Conservation (phyloP, 2,113 vertebrate genomes). For the Lepisosteus osseus region DNA sequence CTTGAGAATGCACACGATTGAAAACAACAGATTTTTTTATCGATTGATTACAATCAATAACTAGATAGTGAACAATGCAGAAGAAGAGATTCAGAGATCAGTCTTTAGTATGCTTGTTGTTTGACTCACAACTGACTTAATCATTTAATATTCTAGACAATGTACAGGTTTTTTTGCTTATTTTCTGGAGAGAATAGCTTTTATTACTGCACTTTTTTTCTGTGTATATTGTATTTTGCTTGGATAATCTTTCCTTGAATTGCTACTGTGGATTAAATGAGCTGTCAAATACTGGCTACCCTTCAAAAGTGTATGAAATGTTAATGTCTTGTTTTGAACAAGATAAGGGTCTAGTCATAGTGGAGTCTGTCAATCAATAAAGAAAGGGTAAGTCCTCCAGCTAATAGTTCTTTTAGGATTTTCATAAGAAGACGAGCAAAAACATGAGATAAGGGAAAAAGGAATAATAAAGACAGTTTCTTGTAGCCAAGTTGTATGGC, state of each 20-base stretch:
- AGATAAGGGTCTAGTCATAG: constrained; percentile 35
- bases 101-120: too few relatives aligned
- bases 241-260: not conserved
- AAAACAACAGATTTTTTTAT: too few relatives aligned
- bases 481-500: not conserved
- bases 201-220: not conserved
- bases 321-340: constrained; percentile 54
- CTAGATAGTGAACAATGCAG: too few relatives aligned
- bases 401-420: not conserved
- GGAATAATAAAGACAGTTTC: not conserved
- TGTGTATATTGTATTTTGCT: not conserved
- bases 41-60: too few relatives aligned
- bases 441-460: not conserved
- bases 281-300: constrained; percentile 41
- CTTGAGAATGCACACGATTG: too few relatives aligned
- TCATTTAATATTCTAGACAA: not conserved
- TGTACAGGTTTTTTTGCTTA: not conserved
- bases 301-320: constrained; percentile 48
- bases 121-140: too few relatives aligned
- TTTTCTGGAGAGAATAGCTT: not conserved
- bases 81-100: too few relatives aligned
- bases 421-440: not conserved
- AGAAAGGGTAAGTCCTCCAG: constrained; percentile 59
- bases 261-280: constrained; percentile 31
- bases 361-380: constrained; percentile 56